Evolutionary conservation across 2,113 vertebrate genomes (phyloP), one percentile per base, ranked within the genome.

Genomic region (Microtus pennsylvanicus): DNA sequence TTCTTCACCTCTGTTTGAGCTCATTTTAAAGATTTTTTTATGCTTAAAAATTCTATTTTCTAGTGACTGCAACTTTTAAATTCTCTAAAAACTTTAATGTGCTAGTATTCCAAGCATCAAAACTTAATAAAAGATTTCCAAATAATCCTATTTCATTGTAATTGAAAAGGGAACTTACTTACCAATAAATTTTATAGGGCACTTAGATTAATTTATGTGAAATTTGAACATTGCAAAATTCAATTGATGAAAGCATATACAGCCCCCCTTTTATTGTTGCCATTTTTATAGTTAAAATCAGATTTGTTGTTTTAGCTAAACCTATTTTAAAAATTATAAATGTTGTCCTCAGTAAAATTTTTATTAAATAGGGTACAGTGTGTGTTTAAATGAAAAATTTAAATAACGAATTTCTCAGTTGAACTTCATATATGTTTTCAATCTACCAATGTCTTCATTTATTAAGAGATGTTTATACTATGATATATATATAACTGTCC

Each of bases 111-210:
- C n/a, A 91, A 5, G 67, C 35, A 63, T 11, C 33, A 1, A 82
- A 92, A 93, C 28, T 1, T 80, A 30, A 88, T 80, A 30, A 88
- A 50, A 47, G 5, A 47, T 69, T 65, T 83, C 3, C 45, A 87
- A 95, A 55, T 88, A 4, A 81, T 38, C 91, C 85, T 11, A 28
- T 55, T 33, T 42, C 75, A 92, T 63, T 76, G 3, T 0, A 69
- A 70, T 61, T 86, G 75, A 85, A 94, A 89, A 69, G 28, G 69
- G 12, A 94, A 93, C 16, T 82, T 58, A 96, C 42, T 86, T 70
- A 65, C 0, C 10, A 69, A n/a, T 76, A 82, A 42, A 61, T 12
- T 38, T 63, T 1, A 65, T 10, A 74, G 7, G 22, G 65, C 14
- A 72, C 22, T 52, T 28, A 83, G n/a, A 9, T 50, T 38, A 61